Evolutionary conservation across 2,113 vertebrate genomes (phyloP).

Genomic region (Crypturellus undulatus): DNA sequence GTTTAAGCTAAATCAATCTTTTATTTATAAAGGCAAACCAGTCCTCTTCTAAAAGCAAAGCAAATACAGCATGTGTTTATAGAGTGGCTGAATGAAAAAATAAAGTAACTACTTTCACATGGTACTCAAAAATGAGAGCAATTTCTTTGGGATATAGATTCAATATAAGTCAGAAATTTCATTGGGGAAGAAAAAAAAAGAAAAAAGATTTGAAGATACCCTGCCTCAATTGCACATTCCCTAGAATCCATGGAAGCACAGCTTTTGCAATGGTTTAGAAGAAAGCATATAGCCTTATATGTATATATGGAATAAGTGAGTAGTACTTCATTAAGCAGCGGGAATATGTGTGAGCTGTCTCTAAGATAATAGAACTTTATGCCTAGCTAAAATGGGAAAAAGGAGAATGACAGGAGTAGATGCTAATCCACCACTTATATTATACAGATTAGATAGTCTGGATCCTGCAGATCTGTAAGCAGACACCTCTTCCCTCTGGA

Average conservation of each 20-base stretch:
- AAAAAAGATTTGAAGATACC: neutral
- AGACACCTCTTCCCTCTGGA: neutral
- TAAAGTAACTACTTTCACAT: neutral
- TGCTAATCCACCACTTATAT: accelerated
- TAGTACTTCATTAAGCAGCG: accelerated
- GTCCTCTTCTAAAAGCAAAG: neutral
- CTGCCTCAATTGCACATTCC: neutral
- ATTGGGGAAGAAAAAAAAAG: neutral
- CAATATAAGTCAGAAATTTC: neutral
- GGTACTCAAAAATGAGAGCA: neutral
- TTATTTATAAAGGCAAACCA: neutral
- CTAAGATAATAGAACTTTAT: neutral
- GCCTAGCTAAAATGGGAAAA: neutral
- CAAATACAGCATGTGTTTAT: neutral
- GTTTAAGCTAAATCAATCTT: conserved; percentile 13
- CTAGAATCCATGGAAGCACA: neutral
- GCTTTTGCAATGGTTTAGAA: neutral
- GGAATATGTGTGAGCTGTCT: neutral
- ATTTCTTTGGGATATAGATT: neutral
- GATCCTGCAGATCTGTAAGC: neutral
- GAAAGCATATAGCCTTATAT: neutral
- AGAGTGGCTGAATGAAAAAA: neutral
- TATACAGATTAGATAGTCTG: accelerated
- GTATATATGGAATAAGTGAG: neutral
- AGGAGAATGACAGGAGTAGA: neutral